These are phyloP conservation scores for Dicyrtoma fusca DNA, from an alignment of 2,888 invertebrate species.

Conservation along the genomic window DNA sequence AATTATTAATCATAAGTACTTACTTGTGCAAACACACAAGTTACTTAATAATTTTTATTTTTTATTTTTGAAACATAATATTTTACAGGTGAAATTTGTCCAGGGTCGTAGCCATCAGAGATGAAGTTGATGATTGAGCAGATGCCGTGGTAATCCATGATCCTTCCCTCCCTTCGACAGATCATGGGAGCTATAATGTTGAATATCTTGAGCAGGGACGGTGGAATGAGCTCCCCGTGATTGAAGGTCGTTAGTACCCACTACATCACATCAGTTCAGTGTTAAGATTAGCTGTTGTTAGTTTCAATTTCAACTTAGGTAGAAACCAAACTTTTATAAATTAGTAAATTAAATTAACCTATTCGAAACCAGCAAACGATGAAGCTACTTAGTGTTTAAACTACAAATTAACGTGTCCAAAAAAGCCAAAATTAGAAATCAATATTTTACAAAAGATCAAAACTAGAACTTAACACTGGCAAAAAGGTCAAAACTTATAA, in stretches of 20 bases:
- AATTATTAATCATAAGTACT: neutral
- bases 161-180: neutral
- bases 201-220: neutral
- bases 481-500: no score
- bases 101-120: constrained; percentile 12
- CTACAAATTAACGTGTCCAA: no score
- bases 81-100: neutral
- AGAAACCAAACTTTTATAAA: no score
- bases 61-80: neutral
- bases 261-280: no score
- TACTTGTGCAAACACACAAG: neutral
- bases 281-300: no score
- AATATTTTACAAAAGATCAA: no score
- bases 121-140: neutral
- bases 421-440: no score
- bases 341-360: no score
- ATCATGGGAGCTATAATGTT: neutral
- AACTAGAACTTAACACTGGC: no score
- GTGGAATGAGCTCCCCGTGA: neutral
- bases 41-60: neutral
- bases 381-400: no score
- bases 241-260: neutral
- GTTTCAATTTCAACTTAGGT: no score
- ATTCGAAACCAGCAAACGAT: no score
- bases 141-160: neutral